phyloP scores from a whole-genome alignment of 2,797 vertebrate genomes.

The Liparis tanakae region DNA sequence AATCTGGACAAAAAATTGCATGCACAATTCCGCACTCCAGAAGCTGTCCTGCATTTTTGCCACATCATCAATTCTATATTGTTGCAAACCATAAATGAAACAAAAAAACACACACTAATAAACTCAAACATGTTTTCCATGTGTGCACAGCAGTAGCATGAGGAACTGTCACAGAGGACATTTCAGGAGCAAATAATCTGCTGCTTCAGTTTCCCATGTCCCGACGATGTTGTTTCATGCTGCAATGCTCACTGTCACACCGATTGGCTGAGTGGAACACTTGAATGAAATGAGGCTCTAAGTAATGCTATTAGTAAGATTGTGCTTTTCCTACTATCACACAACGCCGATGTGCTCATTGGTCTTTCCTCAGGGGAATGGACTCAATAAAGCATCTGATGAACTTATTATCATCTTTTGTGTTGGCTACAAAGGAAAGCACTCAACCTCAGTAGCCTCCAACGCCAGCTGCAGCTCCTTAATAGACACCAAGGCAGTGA shows the following conservation, averaged over 20 bases:
- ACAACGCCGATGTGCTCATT: background rate
- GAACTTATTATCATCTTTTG: background rate
- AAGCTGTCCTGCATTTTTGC: background rate
- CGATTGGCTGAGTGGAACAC: background rate
- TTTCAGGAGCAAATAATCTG: background rate
- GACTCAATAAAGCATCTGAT: background rate
- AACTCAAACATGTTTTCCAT: no score
- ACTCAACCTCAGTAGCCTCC: background rate
- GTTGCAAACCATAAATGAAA: background rate
- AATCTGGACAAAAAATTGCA: background rate
- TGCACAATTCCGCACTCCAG: background rate
- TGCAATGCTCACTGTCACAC: background rate
- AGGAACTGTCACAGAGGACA: background rate
- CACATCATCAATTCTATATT: background rate
- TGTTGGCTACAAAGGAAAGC: background rate
- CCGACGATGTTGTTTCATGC: no score
- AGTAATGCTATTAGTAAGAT: background rate
- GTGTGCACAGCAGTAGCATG: no score
- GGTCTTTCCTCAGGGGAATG: background rate
- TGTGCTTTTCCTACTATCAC: background rate
- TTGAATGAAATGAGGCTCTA: no score
- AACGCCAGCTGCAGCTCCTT: background rate
- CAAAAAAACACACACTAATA: background rate
- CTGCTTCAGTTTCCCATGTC: background rate
- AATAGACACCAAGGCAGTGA: background rate